Evolutionary conservation across 2,888 invertebrate genomes (phyloP), one percentile per base, ranked within the genome.

Genomic region (Ormyrus pomaceus): DNA sequence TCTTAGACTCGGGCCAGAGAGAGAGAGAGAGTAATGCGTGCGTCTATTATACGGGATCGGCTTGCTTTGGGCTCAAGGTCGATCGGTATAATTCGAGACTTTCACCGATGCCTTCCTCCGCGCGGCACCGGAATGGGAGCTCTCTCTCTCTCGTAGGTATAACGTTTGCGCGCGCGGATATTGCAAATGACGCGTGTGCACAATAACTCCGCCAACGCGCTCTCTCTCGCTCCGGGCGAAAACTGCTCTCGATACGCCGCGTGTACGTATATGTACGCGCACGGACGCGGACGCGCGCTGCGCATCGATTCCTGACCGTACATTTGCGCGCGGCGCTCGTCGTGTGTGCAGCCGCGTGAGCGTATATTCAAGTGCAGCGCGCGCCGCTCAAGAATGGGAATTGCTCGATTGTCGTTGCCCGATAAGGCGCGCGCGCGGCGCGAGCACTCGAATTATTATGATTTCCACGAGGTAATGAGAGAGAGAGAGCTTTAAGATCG

Each of bases 11-110:
- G 34, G 34, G 34, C 34, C 1, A 2, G 34, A 34, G 34, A 34
- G 34, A 34, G 19, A 2, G 34, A 34, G 34, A 34, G 34, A 34
- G 11, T 34, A 19, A 59, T 34, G 34, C 59, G 34, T 34, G 34
- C 34, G 34, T 10, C 13, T 19, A 59, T n/a, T 56, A 56, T 56
- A 58, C 58, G 58, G 11, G 58, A 34, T 34, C n/a, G 10, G 55
- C 55, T n/a, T 45, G 56, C 46, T 51, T 34, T 9, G 34, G 34
- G 50, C 51, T 71, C 71, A 71, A 71, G 71, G 71, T 62, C 71
- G 61, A 62, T 72, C 56, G 58, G 61, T 59, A 71, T 61, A 71
- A 61, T 71, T 59, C 50, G 71, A 58, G 71, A 71, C 50, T 71
- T 69, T 69, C 68, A 56, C 68, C 68, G 55, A 53, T 53, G 8